phyloP scores from a whole-genome alignment of 2,888 invertebrate genomes.

The Minunthozetes semirufus region DNA sequence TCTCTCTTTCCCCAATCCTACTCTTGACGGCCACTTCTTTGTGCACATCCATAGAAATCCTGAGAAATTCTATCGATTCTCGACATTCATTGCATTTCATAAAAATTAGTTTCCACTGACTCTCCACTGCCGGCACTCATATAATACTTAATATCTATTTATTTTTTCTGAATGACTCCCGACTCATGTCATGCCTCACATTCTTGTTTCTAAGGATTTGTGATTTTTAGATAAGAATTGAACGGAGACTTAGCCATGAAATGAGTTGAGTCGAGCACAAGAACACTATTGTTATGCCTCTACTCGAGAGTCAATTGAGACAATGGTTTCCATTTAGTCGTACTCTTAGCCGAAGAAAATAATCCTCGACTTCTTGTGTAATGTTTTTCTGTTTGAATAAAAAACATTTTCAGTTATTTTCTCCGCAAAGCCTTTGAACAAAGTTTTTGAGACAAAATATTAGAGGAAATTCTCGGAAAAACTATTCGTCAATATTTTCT shows the following conservation, averaged over 20 bases:
- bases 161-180: not conserved
- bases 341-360: not conserved
- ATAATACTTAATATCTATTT: not conserved
- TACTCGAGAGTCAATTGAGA: conserved; percentile 3
- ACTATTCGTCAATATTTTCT: not conserved
- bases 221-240: conserved; percentile 13
- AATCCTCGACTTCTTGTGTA: not conserved
- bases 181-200: not conserved
- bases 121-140: not conserved
- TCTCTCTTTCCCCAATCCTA: not conserved
- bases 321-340: not conserved
- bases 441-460: not conserved
- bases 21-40: not conserved
- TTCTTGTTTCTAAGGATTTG: not conserved
- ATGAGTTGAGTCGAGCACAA: conserved; percentile 9
- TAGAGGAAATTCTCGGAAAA: not conserved
- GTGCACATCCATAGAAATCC: not conserved
- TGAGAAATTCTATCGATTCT: not conserved
- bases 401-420: not conserved
- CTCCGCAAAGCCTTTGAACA: not conserved
- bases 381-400: not conserved
- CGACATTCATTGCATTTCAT: conserved; percentile 3
- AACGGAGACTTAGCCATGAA: not conserved
- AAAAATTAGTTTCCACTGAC: conserved; percentile 11
- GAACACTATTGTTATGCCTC: not conserved